These are phyloP conservation scores for Orchesellides sinensis DNA, from an alignment of 2,888 invertebrate genomes.

Conservation along the genomic window DNA sequence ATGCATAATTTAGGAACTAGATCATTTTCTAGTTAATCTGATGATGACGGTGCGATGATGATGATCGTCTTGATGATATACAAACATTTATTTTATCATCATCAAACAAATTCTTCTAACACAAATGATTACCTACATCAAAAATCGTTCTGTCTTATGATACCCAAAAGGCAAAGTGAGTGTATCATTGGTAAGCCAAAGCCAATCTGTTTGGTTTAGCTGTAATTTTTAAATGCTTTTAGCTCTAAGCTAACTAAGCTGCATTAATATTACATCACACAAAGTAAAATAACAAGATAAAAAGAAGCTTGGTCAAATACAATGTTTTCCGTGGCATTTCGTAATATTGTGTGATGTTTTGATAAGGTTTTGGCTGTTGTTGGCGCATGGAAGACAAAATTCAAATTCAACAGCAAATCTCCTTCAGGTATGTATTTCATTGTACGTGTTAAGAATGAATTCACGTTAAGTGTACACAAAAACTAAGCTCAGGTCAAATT, in stretches of 20 bases:
- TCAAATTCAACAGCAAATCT: neutral
- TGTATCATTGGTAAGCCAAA: neutral
- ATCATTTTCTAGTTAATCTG: constrained; percentile 58
- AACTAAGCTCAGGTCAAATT: neutral
- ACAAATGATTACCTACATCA: constrained; percentile 58
- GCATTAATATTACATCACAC: no score
- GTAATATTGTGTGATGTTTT: neutral
- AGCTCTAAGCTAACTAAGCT: no score
- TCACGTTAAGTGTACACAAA: no score
- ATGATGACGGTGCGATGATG: constrained; percentile 42
- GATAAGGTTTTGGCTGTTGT: neutral
- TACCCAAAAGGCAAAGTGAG: constrained; percentile 42
- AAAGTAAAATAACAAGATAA: neutral
- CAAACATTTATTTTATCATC: constrained; percentile 61
- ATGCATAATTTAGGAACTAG: constrained; percentile 47
- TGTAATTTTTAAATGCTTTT: no score
- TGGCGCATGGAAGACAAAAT: neutral
- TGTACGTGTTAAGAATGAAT: neutral
- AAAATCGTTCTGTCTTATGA: constrained; percentile 41
- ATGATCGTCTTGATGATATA: constrained; percentile 55
- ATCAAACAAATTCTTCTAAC: constrained; percentile 40
- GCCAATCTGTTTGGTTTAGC: no score
- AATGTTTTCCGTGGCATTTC: neutral
- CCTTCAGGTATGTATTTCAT: neutral
- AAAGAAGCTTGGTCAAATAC: neutral